These are phyloP conservation scores for Plusia festucae DNA, from an alignment of 2,888 invertebrate genomes.

Conservation along the genomic window DNA sequence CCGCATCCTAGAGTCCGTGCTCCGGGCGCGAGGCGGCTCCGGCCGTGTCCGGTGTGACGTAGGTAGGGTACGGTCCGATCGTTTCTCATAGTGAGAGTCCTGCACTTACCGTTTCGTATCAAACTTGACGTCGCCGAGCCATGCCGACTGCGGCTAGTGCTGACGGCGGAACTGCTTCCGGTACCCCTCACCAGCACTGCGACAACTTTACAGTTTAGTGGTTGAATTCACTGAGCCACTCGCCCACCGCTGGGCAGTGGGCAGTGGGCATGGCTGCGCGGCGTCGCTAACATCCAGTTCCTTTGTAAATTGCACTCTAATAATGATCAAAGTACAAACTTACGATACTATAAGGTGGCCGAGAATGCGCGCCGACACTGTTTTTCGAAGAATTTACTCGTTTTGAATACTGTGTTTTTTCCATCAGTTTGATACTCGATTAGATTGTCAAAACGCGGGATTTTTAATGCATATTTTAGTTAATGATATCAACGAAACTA, in stretches of 20 bases:
- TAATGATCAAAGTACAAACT: slow-evolving; percentile 73
- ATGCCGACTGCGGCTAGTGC: background rate
- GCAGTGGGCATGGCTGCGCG: slow-evolving; percentile 17
- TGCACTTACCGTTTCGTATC: slow-evolving; percentile 17
- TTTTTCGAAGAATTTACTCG: slow-evolving; percentile 80
- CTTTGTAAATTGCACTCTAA: slow-evolving; percentile 59
- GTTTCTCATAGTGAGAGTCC: slow-evolving; percentile 17
- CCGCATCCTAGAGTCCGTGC: slow-evolving; percentile 34
- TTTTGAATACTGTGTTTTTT: slow-evolving; percentile 65
- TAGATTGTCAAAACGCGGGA: slow-evolving; percentile 51
- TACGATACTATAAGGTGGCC: slow-evolving; percentile 47
- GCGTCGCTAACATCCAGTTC: slow-evolving; percentile 38
- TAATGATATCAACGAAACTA: slow-evolving; percentile 53
- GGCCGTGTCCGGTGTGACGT: slow-evolving; percentile 14
- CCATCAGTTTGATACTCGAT: slow-evolving; percentile 54
- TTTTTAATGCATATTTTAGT: slow-evolving; percentile 52
- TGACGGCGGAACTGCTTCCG: slow-evolving; percentile 1
- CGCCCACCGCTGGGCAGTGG: slow-evolving; percentile 5
- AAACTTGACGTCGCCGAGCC: slow-evolving; percentile 10
- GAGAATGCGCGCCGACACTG: slow-evolving; percentile 60
- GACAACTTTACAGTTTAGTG: background rate
- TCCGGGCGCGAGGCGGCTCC: slow-evolving; percentile 23
- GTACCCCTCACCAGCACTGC: background rate
- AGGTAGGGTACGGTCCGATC: slow-evolving; percentile 1
- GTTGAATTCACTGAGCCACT: background rate